Conservation (phyloP, 2,888 invertebrate species). For the Macrophya alboannulata region DNA sequence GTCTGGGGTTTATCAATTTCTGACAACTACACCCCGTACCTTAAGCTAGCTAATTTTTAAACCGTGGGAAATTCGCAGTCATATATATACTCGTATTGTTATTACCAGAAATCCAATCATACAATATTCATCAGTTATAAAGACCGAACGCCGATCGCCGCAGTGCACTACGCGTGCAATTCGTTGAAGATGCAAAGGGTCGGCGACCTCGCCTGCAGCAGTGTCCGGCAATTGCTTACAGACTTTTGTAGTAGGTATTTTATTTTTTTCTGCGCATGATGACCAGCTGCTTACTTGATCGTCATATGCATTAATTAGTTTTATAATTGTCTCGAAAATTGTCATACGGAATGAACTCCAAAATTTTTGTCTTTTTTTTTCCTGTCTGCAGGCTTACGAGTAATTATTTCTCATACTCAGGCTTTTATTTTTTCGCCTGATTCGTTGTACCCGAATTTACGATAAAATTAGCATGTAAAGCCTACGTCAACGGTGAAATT, state of each 20-base stretch:
- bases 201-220: slow-evolving; percentile 16
- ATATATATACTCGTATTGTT: neutral
- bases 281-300: neutral
- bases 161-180: slow-evolving; percentile 11
- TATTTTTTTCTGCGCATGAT: neutral
- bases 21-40: neutral
- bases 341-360: neutral
- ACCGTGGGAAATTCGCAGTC: neutral
- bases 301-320: neutral
- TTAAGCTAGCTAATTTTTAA: neutral
- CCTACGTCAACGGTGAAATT: neutral
- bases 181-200: slow-evolving; percentile 38
- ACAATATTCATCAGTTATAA: slow-evolving; percentile 25
- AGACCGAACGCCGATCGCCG: neutral
- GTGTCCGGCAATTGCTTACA: neutral
- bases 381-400: neutral
- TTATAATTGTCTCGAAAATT: neutral
- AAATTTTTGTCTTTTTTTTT: neutral
- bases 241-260: neutral
- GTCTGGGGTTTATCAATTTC: neutral
- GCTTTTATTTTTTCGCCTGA: no score
- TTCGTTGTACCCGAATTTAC: no score
- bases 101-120: neutral
- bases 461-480: no score
- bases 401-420: neutral